Base-by-base conservation (phyloP, 2,797 vertebrate genomes). In the Chelidonichthys spinosus region DNA sequence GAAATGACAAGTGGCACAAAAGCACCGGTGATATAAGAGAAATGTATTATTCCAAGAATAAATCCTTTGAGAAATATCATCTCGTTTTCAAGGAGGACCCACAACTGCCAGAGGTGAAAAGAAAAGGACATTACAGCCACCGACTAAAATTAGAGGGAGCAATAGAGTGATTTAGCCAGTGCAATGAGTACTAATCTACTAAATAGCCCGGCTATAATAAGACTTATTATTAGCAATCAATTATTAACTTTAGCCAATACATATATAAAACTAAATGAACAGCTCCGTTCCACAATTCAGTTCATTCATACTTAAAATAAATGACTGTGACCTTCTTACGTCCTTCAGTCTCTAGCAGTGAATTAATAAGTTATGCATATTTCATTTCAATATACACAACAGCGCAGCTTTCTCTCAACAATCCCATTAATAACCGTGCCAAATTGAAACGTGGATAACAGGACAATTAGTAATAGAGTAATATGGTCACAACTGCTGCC, bases 21-120 rank as follows among this genome's bases (percentile, higher is more conserved):
- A 53, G 74, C 69, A 33, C 14, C 50, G n/a, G 61, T 52, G 69
- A 79, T 78, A 81, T 81, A 74, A 87, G 74, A 81, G 52, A 42
- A 85, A 85, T 83, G 0, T 80, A 89, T 87, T 72, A 80, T 64
- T 84, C 56, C n/a, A 17, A 11, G 59, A 71, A 82, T 78, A 69
- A 91, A 74, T 63, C 83, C 78, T 56, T 39, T 55, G 66, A 88
- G 83, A 82, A 85, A 76, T 72, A 74, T 81, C 78, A 74, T 86
- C 78, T 84, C 70, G 79, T 81, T 87, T 83, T 75, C 52, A 54
- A 76, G 74, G 40, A 68, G 50, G 71, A 62, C 47, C 47, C 46
- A 10, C 33, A 68, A 66, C 71, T 76, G 76, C 53, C 70, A 63
- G 74, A 82, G 85, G 82, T 85, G 81, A 85, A 64, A 84, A 72